Conservation (phyloP, 2,888 invertebrate genomes). For the Zele albiditarsus region DNA sequence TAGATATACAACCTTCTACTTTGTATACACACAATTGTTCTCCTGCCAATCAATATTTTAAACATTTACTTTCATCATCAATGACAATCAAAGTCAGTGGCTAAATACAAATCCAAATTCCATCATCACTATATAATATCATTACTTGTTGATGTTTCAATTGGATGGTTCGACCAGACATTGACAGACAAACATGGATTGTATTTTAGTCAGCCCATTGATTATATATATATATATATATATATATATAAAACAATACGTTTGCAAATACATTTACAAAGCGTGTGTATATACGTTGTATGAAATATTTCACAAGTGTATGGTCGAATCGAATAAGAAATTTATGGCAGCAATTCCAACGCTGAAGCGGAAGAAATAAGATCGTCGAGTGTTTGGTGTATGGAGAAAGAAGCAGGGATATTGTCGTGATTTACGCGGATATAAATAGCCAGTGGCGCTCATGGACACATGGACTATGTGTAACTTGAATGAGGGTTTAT, state of each 20-base stretch:
- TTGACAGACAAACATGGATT: slow-evolving; percentile 44
- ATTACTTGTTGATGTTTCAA: slow-evolving; percentile 44
- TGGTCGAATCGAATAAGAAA: slow-evolving; percentile 33
- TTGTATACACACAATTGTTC: not conserved
- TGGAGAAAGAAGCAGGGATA: slow-evolving; percentile 49
- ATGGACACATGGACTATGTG: slow-evolving; percentile 41
- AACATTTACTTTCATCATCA: slow-evolving; percentile 16
- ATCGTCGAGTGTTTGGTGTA: slow-evolving; percentile 56
- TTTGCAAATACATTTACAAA: slow-evolving; percentile 3
- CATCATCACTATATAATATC: not conserved
- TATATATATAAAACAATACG: slow-evolving; percentile 16
- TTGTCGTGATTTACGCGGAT: slow-evolving; percentile 61
- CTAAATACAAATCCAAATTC: not conserved
- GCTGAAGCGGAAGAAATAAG: not conserved
- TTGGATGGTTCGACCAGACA: slow-evolving; percentile 22
- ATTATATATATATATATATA: not conserved
- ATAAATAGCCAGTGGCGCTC: slow-evolving; percentile 61
- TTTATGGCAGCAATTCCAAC: slow-evolving; percentile 35
- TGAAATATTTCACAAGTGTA: slow-evolving; percentile 1
- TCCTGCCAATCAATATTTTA: slow-evolving; percentile 6
- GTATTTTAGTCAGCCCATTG: slow-evolving; percentile 40
- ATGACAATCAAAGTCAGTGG: slow-evolving; percentile 29
- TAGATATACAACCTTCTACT: not conserved
- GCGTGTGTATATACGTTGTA: not conserved
- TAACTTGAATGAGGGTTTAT: not conserved